Evolutionary conservation across 2,797 vertebrate genomes (phyloP).

Genomic region (Eospalax fontanierii): DNA sequence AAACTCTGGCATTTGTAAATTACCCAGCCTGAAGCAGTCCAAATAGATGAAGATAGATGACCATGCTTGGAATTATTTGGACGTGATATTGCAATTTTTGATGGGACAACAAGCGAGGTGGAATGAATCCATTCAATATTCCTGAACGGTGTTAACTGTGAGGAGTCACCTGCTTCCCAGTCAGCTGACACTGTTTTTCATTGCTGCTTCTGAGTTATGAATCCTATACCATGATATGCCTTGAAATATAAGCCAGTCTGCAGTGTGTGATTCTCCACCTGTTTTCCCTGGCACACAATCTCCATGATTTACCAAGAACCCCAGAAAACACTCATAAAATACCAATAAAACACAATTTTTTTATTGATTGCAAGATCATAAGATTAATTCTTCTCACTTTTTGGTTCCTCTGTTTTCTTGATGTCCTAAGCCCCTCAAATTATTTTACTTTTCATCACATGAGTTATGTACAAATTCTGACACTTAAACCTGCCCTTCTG

Average conservation of each 20-base stretch:
- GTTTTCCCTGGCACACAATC: background rate
- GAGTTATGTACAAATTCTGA: background rate
- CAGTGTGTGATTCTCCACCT: background rate
- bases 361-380: background rate
- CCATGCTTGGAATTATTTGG: background rate
- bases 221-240: background rate
- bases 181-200: background rate
- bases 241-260: background rate
- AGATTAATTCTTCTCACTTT: background rate
- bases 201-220: background rate
- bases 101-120: background rate
- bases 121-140: background rate
- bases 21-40: background rate
- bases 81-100: background rate
- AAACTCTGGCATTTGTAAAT: background rate
- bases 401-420: background rate
- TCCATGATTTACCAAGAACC: background rate
- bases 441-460: background rate
- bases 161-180: background rate
- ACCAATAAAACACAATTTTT: background rate
- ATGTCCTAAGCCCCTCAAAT: background rate
- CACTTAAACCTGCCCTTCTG: background rate
- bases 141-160: background rate
- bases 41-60: background rate
- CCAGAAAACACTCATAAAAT: background rate